Evolutionary conservation across 2,113 vertebrate genomes (phyloP), one percentile per base, ranked within the genome.

Genomic region (Carlito syrichta): DNA sequence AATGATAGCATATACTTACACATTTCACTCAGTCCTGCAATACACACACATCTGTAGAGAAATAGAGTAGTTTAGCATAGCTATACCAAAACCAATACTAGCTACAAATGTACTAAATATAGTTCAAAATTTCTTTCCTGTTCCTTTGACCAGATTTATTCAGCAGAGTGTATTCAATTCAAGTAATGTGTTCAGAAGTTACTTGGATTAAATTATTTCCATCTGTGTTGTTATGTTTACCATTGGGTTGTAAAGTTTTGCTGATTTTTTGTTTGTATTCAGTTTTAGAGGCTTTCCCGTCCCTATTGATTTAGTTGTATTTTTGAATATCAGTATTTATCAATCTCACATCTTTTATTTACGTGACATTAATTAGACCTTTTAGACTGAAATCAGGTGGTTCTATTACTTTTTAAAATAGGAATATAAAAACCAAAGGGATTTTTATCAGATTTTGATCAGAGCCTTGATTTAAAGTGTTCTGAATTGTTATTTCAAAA

Each of bases 381-480:
- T 79, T 92, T 85, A 68, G 23, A 95, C n/a, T 84, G 78, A 74
- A 74, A 7, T 87, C 62, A 22, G 22, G 50, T 82, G 91, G 45
- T 48, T 78, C 73, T 84, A 40, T 62, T 87, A 32, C 35, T 90
- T 96, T 96, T 86, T 35, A 54, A 60, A 89, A 82, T 76, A 74
- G 8, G 20, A 58, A 40, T 78, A 23, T 38, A 54, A 89, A 88
- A 45, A 23, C 35, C 43, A 52, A 30, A n/a, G 50, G 43, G 22
- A 66, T 83, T n/a, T n/a, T n/a, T n/a, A n/a, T n/a, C n/a, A n/a
- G n/a, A n/a, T n/a, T n/a, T n/a, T 19, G 19, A 4, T 87, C 74
- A 88, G 68, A 93, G 30, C 88, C 40, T n/a, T 89, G 52, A 95
- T 95, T 82, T 84, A 76, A 81, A 82, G 77, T 79, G 12, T 74